phyloP scores from a whole-genome alignment of 2,797 vertebrate genomes.

The Hapalemur alaotrensis region DNA sequence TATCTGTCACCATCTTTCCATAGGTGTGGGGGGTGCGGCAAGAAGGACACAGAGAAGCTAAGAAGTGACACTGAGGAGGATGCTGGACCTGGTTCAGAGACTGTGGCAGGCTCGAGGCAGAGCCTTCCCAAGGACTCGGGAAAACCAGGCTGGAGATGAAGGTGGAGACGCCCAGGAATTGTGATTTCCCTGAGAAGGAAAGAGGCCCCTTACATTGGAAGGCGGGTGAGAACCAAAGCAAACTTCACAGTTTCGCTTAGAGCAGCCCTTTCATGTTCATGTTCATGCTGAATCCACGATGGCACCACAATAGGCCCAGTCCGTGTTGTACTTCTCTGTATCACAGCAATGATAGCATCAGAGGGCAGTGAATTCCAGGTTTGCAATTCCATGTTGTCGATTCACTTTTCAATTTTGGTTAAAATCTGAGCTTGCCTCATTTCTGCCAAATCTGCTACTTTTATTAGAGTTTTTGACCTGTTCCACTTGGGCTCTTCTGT shows the following conservation, averaged over 20 bases:
- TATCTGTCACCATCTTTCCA: neutral
- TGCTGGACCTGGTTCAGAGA: neutral
- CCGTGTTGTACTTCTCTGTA: neutral
- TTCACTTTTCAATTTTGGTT: conserved; percentile 40
- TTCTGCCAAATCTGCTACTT: conserved; percentile 2
- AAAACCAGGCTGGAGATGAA: neutral
- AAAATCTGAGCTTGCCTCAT: conserved; percentile 28
- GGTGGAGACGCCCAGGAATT: neutral
- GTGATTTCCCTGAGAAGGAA: neutral
- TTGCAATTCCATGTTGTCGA: neutral
- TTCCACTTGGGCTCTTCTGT: conserved; percentile 2
- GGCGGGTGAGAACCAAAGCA: neutral
- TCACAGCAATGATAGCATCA: neutral
- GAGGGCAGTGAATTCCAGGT: neutral
- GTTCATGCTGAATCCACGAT: neutral
- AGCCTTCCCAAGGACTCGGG: neutral
- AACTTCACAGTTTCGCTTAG: neutral
- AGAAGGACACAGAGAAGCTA: neutral
- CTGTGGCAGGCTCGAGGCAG: neutral
- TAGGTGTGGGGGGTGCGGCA: neutral
- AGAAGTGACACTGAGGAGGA: neutral
- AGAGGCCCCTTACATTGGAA: neutral
- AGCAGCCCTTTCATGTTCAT: neutral
- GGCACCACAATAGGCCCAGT: neutral
- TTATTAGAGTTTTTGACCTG: neutral